These are phyloP conservation scores for Aspidapion aeneum DNA, from an alignment of 2,888 invertebrate species.

Conservation along the genomic window DNA sequence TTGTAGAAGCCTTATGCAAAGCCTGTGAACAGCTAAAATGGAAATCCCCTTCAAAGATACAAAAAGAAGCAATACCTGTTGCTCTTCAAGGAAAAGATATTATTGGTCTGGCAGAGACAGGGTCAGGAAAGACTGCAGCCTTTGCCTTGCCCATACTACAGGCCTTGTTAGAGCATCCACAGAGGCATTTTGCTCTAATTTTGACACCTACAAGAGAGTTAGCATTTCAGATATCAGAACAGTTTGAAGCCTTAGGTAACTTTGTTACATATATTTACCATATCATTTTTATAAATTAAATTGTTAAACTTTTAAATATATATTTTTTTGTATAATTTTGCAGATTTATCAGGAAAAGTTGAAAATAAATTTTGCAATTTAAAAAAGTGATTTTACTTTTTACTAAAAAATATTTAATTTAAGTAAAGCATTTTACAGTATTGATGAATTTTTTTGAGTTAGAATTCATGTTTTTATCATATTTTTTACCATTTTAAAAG, in stretches of 20 bases:
- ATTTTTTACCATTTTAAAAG: too few species aligned
- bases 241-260: constrained; percentile 93
- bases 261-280: not conserved
- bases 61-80: constrained; percentile 88
- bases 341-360: not conserved
- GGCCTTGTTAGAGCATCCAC: constrained; percentile 83
- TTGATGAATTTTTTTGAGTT: too few species aligned
- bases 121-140: constrained; percentile 96
- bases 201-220: constrained; percentile 96
- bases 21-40: constrained; percentile 92
- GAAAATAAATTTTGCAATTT: too few species aligned
- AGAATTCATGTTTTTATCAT: too few species aligned
- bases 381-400: too few species aligned
- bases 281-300: not conserved
- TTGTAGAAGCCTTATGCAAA: constrained; percentile 86
- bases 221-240: constrained; percentile 98
- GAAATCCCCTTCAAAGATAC: constrained; percentile 93
- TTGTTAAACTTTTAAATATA: not conserved
- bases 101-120: constrained; percentile 71
- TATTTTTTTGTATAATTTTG: not conserved
- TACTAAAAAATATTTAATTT: too few species aligned
- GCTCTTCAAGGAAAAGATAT: constrained; percentile 80
- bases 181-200: constrained; percentile 89
- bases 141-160: constrained; percentile 97
- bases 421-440: too few species aligned